phyloP scores from a whole-genome alignment of 2,797 vertebrate genomes.

The Gymnocypris eckloni region DNA sequence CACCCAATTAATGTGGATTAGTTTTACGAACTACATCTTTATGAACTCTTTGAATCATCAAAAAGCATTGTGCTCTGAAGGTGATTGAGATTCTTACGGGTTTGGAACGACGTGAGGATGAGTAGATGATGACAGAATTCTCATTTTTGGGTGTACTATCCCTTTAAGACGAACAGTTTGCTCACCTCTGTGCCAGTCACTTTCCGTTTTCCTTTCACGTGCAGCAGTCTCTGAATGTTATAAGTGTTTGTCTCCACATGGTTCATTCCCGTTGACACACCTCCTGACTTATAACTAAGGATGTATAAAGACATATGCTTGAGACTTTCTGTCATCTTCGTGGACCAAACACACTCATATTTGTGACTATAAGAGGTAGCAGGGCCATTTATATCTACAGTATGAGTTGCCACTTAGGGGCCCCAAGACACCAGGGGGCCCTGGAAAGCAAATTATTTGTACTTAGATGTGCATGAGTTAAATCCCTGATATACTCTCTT shows the following conservation, averaged over 20 bases:
- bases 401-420: background rate
- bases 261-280: slow-evolving; percentile 86
- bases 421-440: background rate
- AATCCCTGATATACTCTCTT: background rate
- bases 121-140: background rate
- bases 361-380: background rate
- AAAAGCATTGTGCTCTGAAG: background rate
- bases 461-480: background rate
- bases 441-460: background rate
- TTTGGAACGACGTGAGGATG: background rate
- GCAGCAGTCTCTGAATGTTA: slow-evolving; percentile 83
- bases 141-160: background rate
- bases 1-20: background rate
- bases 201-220: slow-evolving; percentile 87
- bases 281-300: slow-evolving; percentile 87
- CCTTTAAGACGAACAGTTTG: background rate
- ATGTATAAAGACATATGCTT: background rate
- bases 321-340: background rate
- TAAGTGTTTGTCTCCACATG: slow-evolving; percentile 86
- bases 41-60: background rate
- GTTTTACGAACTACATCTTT: background rate
- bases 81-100: background rate
- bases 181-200: slow-evolving; percentile 84
- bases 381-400: background rate
- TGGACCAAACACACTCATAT: background rate